Conservation (phyloP, 2,888 invertebrate genomes). For the Pristionchus mayeri region DNA sequence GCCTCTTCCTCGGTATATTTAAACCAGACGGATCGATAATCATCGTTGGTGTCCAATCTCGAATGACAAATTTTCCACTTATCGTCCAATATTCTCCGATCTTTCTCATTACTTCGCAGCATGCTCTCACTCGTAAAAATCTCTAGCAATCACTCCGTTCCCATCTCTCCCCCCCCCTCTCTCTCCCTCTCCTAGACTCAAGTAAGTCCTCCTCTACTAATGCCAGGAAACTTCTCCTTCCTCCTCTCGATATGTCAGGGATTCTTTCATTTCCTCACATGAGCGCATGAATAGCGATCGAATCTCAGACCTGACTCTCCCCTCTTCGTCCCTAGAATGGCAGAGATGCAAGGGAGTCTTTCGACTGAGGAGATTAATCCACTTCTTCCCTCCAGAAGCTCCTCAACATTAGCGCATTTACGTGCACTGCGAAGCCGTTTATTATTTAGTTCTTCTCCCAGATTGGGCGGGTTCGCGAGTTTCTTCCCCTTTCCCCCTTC, state of each 20-base stretch:
- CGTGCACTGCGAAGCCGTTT: not conserved
- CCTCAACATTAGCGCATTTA: not conserved
- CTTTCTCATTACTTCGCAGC: conserved; percentile 5
- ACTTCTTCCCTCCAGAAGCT: not conserved
- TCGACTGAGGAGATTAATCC: not conserved
- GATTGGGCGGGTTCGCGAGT: conserved; percentile 31
- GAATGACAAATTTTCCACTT: no score
- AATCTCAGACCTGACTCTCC: not conserved
- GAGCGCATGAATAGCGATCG: no score
- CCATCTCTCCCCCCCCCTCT: no score
- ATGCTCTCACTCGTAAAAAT: not conserved
- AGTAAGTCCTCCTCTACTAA: not conserved
- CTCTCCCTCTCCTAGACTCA: not conserved
- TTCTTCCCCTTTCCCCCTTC: not conserved
- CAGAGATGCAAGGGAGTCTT: not conserved
- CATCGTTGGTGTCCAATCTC: no score
- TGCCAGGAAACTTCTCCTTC: not conserved
- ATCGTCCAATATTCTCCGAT: no score
- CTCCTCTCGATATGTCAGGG: not conserved
- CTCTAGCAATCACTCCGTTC: not conserved
- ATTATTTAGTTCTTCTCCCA: conserved; percentile 35
- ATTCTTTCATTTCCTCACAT: conserved; percentile 31
- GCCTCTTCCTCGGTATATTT: no score
- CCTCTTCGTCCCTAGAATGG: not conserved
- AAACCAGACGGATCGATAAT: no score